Evolutionary conservation across 2,797 vertebrate species (phyloP).

Genomic region (Emydoidea blandingii): DNA sequence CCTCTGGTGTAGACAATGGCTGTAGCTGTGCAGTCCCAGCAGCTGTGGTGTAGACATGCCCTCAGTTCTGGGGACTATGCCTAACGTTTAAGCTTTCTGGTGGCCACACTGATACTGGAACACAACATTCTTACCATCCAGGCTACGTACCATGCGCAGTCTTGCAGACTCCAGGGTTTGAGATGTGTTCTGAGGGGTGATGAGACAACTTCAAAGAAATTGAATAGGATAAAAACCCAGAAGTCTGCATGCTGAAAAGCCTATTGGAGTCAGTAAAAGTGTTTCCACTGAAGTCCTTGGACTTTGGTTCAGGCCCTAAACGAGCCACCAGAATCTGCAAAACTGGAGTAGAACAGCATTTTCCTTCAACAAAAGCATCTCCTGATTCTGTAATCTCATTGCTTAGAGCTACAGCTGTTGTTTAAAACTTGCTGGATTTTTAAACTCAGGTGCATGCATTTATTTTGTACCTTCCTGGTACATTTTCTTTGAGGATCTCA

Average conservation of each 20-base stretch:
- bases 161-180: neutral
- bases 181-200: neutral
- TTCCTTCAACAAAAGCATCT: neutral
- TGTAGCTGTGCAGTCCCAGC: neutral
- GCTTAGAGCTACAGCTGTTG: neutral
- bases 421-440: neutral
- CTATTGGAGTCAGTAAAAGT: neutral
- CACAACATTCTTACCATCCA: neutral
- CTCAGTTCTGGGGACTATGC: neutral
- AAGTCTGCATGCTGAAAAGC: neutral
- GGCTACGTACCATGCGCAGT: neutral
- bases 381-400: neutral
- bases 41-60: neutral
- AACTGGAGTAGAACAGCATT: neutral
- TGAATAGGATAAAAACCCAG: neutral
- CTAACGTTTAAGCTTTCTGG: neutral
- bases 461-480: neutral
- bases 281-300: neutral
- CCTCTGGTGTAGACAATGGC: neutral
- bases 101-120: neutral
- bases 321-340: neutral
- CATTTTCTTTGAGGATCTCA: neutral
- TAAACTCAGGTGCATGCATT: neutral
- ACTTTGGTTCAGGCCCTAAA: neutral
- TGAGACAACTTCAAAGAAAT: neutral